Evolutionary conservation across 2,797 vertebrate genomes (phyloP).

Genomic region (Takifugu ocellatus): DNA sequence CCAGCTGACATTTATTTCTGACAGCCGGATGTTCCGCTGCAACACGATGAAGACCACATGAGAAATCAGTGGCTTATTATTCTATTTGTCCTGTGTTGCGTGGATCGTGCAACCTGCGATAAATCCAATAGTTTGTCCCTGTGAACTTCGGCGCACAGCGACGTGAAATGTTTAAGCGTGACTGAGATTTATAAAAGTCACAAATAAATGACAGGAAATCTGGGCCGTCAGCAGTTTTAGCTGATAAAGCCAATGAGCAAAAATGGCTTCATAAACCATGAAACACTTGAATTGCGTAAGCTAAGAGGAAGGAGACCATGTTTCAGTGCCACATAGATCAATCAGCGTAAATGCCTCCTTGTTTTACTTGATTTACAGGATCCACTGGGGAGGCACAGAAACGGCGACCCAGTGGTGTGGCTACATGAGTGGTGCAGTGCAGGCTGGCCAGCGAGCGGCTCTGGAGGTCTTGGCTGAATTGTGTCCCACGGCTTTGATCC

Average conservation of each 20-base stretch:
- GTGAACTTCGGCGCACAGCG: constrained; percentile 9
- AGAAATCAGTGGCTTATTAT: too few relatives aligned
- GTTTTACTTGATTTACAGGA: constrained; percentile 51
- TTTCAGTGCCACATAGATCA: background rate
- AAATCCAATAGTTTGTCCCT: background rate
- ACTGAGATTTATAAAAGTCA: constrained; percentile 11
- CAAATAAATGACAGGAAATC: constrained; percentile 6
- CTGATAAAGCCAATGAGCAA: background rate
- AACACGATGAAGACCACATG: too few relatives aligned
- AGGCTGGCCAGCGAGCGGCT: constrained; percentile 72
- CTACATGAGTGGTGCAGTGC: constrained; percentile 74
- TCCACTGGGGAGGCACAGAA: constrained; percentile 77
- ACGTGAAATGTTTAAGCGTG: background rate
- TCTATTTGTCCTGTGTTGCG: too few relatives aligned
- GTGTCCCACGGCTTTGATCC: constrained; percentile 50
- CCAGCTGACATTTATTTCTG: constrained; percentile 1
- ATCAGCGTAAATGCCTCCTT: background rate
- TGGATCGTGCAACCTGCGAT: too few relatives aligned
- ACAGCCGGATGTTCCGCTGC: background rate
- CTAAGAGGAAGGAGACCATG: background rate
- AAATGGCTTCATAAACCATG: background rate
- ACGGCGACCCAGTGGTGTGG: constrained; percentile 77
- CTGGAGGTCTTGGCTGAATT: constrained; percentile 70
- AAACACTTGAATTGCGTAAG: background rate
- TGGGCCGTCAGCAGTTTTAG: background rate